phyloP scores from a whole-genome alignment of 2,888 invertebrate genomes.

The Cheilosia pagana region DNA sequence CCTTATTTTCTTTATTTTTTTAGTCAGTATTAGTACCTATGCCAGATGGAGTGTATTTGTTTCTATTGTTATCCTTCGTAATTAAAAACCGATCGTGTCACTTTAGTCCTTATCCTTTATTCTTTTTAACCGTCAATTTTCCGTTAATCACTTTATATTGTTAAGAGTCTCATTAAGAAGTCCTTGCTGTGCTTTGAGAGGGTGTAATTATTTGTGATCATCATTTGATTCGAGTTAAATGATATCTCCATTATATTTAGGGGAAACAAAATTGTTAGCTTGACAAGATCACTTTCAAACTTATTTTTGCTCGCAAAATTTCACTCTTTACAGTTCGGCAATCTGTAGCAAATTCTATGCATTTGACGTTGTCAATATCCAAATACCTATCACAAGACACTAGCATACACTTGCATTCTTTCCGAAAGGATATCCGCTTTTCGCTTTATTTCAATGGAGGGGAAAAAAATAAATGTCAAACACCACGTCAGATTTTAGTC shows the following conservation, averaged over 20 bases:
- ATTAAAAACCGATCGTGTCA: constrained; percentile 53
- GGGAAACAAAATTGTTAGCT: neutral
- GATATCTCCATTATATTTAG: constrained; percentile 68
- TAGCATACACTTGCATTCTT: constrained; percentile 8
- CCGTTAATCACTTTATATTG: constrained; percentile 53
- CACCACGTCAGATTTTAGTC: constrained; percentile 56
- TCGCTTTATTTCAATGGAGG: neutral
- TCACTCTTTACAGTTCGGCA: constrained; percentile 30
- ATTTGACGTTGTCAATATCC: constrained; percentile 30
- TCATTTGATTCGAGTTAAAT: constrained; percentile 58
- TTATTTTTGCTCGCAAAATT: constrained; percentile 21
- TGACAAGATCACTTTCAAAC: constrained; percentile 16
- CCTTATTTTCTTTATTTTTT: neutral
- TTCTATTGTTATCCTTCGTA: neutral
- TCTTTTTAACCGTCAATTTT: neutral
- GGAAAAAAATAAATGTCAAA: constrained; percentile 6
- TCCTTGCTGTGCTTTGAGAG: constrained; percentile 62
- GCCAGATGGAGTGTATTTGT: constrained; percentile 7
- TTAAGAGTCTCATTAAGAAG: constrained; percentile 61
- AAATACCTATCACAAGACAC: constrained; percentile 1
- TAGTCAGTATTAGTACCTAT: too few species aligned
- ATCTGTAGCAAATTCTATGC: constrained; percentile 47
- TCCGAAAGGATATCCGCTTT: constrained; percentile 49
- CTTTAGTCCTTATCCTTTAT: constrained; percentile 44
- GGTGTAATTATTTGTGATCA: constrained; percentile 62